Conservation (phyloP, 2,113 vertebrate genomes). For the Hirundichthys speculiger region DNA sequence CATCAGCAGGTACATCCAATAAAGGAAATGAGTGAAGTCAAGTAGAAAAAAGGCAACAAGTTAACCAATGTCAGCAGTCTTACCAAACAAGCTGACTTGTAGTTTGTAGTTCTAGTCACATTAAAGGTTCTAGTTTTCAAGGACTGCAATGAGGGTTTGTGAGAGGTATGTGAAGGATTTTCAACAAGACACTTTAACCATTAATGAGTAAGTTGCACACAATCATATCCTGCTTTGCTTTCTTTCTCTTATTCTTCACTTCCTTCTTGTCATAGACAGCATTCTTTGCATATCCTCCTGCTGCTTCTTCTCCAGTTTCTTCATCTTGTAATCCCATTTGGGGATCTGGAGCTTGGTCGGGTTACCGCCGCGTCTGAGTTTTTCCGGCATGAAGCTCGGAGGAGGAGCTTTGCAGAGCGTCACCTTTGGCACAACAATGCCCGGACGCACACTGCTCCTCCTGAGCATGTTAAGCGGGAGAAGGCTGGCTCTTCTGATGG, state of each 20-base stretch:
- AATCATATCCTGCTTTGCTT: slow-evolving; percentile 1
- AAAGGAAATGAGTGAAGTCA: slow-evolving; percentile 1
- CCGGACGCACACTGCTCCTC: slow-evolving; percentile 89
- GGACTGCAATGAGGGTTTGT: background rate
- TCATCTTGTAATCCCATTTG: slow-evolving; percentile 93
- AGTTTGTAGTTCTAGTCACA: background rate
- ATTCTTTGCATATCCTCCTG: slow-evolving; percentile 81
- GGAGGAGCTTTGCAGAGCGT: slow-evolving; percentile 88
- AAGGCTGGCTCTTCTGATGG: slow-evolving; percentile 85
- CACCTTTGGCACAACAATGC: slow-evolving; percentile 87
- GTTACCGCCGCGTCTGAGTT: slow-evolving; percentile 64
- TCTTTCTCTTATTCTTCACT: slow-evolving; percentile 32
- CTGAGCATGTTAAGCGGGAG: slow-evolving; percentile 84
- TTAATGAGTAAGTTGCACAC: background rate
- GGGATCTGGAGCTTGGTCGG: slow-evolving; percentile 87
- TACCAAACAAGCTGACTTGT: background rate
- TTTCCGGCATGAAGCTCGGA: slow-evolving; percentile 82
- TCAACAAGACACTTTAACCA: background rate
- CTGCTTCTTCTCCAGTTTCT: slow-evolving; percentile 84
- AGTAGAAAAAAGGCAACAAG: slow-evolving; percentile 59
- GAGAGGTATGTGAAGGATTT: background rate
- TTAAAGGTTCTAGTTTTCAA: background rate
- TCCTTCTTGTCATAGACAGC: slow-evolving; percentile 68
- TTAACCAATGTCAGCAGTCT: slow-evolving; percentile 2
- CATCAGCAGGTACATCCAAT: background rate